phyloP scores from a whole-genome alignment of 2,797 vertebrate species.

The Lerista edwardsae region DNA sequence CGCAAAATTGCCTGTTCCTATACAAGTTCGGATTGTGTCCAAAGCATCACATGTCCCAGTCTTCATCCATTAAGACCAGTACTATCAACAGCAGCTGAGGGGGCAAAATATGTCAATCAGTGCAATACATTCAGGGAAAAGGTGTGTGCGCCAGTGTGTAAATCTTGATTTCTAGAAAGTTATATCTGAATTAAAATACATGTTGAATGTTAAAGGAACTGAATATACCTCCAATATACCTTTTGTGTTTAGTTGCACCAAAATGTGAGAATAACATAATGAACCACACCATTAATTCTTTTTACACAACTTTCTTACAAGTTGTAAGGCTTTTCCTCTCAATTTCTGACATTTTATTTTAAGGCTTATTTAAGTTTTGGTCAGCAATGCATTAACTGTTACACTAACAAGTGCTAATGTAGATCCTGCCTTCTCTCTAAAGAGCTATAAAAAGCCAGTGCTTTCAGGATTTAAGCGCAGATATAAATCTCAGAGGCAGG shows the following conservation, averaged over 20 bases:
- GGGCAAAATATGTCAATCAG: too few relatives aligned
- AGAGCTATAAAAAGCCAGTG: constrained; percentile 75
- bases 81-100: background rate
- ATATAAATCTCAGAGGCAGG: constrained; percentile 81
- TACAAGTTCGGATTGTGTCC: too few relatives aligned
- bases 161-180: too few relatives aligned
- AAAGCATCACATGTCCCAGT: background rate
- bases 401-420: constrained; percentile 78
- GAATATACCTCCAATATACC: background rate
- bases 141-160: background rate
- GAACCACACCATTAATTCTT: background rate
- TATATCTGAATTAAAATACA: constrained; percentile 6
- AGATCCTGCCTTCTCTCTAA: constrained; percentile 79
- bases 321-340: constrained; percentile 40
- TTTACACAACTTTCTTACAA: constrained; percentile 31
- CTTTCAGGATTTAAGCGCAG: constrained; percentile 74
- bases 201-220: background rate
- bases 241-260: constrained; percentile 10
- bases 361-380: constrained; percentile 59
- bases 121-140: background rate
- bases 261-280: constrained; percentile 12
- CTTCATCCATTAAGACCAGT: background rate
- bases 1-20: too few relatives aligned
- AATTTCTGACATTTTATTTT: constrained; percentile 66
- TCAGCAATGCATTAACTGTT: constrained; percentile 74